Evolutionary conservation across 2,113 vertebrate species (phyloP).

Genomic region (Lepidothrix coronata): DNA sequence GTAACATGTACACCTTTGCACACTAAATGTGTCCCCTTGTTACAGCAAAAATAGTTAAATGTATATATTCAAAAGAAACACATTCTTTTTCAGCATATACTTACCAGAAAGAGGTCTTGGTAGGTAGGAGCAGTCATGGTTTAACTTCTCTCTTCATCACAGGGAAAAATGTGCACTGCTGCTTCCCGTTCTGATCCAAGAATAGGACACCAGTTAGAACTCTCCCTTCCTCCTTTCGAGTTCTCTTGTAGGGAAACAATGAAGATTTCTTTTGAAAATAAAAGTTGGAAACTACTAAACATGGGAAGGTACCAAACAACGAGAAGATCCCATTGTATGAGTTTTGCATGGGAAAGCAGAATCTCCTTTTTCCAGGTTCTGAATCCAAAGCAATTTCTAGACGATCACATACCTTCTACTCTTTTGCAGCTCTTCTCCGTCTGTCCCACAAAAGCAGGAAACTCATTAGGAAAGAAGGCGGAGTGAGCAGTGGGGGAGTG

Average conservation of each 20-base stretch:
- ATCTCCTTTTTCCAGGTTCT: background rate
- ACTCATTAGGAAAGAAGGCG: constrained; percentile 41
- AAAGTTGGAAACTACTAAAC: background rate
- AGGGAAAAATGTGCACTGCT: background rate
- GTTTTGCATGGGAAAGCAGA: background rate
- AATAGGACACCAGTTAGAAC: background rate
- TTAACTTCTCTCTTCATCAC: constrained; percentile 54
- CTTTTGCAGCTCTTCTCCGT: background rate
- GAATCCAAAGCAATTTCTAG: background rate
- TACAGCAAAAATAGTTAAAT: background rate
- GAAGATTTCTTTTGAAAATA: background rate
- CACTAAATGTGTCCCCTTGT: background rate
- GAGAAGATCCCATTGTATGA: background rate
- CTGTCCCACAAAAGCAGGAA: constrained; percentile 58
- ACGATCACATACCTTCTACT: background rate
- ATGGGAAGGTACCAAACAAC: background rate
- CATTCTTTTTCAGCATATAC: background rate
- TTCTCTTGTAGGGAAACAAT: background rate
- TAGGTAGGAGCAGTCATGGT: constrained; percentile 12
- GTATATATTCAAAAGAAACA: background rate
- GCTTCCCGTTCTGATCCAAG: background rate
- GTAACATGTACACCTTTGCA: background rate
- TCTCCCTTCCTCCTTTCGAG: background rate
- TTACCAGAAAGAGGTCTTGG: background rate
- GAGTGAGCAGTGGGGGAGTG: constrained; percentile 10